Conservation (phyloP, 2,888 invertebrate species). For the Tenthredo amoena region DNA sequence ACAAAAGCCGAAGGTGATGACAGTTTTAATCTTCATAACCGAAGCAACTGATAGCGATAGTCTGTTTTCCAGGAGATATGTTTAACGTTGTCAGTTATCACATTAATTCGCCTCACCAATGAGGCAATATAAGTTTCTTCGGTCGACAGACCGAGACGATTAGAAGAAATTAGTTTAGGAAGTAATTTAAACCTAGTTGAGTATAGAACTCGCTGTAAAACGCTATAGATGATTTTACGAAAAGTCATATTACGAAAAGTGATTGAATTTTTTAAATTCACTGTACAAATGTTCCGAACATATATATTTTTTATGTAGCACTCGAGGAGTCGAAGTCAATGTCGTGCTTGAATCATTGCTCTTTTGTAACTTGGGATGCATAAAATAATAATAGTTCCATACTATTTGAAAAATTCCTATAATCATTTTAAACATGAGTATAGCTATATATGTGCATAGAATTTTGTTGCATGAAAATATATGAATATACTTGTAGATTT, state of each 20-base stretch:
- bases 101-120: neutral
- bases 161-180: neutral
- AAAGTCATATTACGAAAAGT: neutral
- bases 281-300: neutral
- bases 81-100: neutral
- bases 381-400: neutral
- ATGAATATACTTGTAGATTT: slow-evolving; percentile 9
- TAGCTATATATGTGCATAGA: neutral
- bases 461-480: neutral
- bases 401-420: neutral
- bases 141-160: neutral
- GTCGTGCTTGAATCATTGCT: neutral
- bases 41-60: neutral
- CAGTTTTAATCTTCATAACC: neutral
- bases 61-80: neutral
- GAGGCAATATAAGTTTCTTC: neutral
- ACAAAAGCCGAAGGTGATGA: slow-evolving; percentile 2
- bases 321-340: neutral
- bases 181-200: neutral
- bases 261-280: neutral
- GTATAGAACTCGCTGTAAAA: neutral
- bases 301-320: neutral
- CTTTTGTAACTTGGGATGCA: slow-evolving; percentile 5
- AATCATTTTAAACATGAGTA: neutral
- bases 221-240: neutral